Evolutionary conservation across 2,113 vertebrate species (phyloP).

Genomic region (Sorex araneus): DNA sequence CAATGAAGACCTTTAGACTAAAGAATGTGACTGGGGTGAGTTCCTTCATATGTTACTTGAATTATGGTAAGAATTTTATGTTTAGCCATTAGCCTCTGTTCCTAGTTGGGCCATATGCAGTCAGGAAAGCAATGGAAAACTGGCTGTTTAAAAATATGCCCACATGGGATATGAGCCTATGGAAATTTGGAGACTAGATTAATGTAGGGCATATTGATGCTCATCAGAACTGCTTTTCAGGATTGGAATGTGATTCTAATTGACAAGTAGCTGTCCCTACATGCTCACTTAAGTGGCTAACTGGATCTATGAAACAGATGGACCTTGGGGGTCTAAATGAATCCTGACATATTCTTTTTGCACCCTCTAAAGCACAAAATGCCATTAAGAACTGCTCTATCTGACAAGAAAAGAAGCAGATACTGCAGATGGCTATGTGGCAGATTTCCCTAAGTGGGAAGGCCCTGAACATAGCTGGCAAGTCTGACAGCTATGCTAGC

Average conservation of each 20-base stretch:
- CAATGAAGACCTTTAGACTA: neutral
- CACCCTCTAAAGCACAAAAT: constrained; percentile 31
- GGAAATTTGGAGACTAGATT: neutral
- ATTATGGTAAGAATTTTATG: neutral
- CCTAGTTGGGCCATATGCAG: too few relatives aligned
- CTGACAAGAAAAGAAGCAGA: neutral
- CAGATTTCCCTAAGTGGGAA: constrained; percentile 34
- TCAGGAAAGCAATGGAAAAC: too few relatives aligned
- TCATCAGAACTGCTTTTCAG: neutral
- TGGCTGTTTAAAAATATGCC: constrained; percentile 26
- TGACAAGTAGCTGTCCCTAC: constrained; percentile 5
- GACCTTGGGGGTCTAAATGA: neutral
- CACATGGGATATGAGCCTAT: neutral
- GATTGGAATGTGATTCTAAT: constrained; percentile 26
- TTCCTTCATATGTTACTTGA: constrained; percentile 7
- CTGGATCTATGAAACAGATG: constrained; percentile 13
- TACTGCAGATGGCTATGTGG: constrained; percentile 11
- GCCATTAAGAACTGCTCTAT: neutral
- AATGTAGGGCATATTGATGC: neutral
- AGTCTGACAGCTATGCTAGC: neutral
- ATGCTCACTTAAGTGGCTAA: constrained; percentile 49
- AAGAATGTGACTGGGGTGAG: constrained; percentile 11
- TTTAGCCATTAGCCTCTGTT: too few relatives aligned
- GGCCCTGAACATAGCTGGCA: constrained; percentile 19
- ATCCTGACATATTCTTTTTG: neutral